These are phyloP conservation scores for Acomys russatus DNA, from an alignment of 2,797 vertebrate species.

Conservation along the genomic window DNA sequence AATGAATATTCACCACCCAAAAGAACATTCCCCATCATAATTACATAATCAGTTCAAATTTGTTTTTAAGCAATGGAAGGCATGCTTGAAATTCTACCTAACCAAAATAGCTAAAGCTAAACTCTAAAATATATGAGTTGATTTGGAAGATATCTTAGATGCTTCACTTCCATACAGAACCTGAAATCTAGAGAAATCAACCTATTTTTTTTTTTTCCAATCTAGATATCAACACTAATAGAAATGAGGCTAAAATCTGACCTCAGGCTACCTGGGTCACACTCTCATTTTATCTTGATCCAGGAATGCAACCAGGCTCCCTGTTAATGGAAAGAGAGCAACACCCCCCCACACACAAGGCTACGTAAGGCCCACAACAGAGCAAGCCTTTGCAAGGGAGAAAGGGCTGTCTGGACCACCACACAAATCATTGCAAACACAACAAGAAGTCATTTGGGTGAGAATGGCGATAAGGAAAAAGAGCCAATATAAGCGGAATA, in stretches of 20 bases:
- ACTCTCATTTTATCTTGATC: slow-evolving; percentile 1
- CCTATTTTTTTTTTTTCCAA: slow-evolving; percentile 57
- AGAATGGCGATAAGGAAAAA: neutral
- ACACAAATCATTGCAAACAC: neutral
- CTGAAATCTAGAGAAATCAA: slow-evolving; percentile 48
- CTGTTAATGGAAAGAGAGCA: neutral
- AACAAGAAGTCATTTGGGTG: neutral
- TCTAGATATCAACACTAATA: slow-evolving; percentile 37
- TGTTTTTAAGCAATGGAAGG: slow-evolving; percentile 70
- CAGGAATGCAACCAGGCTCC: slow-evolving; percentile 34
- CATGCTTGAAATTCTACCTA: slow-evolving; percentile 74
- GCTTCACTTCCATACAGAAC: slow-evolving; percentile 44
- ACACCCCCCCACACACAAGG: neutral
- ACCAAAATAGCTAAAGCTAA: slow-evolving; percentile 72
- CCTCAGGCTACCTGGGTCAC: neutral
- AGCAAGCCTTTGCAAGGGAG: slow-evolving; percentile 11
- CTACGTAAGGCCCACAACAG: neutral
- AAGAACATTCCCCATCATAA: slow-evolving; percentile 74
- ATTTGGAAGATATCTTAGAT: slow-evolving; percentile 61
- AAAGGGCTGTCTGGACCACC: neutral
- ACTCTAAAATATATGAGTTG: slow-evolving; percentile 68
- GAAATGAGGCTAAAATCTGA: neutral
- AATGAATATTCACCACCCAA: slow-evolving; percentile 82
- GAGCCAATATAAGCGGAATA: neutral
- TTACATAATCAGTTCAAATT: slow-evolving; percentile 80